Evolutionary conservation across 2,888 invertebrate species (phyloP).

Genomic region (Lasioglossum oenotherae): DNA sequence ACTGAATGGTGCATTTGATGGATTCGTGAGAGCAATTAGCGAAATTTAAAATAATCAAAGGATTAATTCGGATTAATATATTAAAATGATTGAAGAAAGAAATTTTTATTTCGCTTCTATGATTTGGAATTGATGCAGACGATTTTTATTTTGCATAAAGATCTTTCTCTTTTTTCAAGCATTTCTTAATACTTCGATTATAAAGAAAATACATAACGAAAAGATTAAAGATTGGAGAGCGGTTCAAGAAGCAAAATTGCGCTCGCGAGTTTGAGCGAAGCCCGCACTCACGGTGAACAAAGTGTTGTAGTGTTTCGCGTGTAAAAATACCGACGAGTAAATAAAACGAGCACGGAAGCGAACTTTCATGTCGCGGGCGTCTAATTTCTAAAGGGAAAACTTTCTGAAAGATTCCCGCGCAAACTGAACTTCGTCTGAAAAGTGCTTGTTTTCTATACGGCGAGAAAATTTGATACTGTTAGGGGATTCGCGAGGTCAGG

Average conservation of each 20-base stretch:
- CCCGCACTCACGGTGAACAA: background rate
- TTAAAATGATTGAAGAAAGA: background rate
- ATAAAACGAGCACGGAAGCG: background rate
- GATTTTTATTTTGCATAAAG: no score
- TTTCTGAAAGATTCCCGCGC: background rate
- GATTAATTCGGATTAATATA: background rate
- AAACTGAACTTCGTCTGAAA: background rate
- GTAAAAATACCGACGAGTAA: background rate
- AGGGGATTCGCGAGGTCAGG: background rate
- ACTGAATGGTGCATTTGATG: no score
- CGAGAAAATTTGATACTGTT: slow-evolving; percentile 2
- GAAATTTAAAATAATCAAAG: background rate
- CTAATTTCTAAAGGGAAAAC: slow-evolving; percentile 2
- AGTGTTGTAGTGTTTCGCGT: background rate
- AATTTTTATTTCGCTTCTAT: background rate
- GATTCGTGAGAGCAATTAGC: background rate
- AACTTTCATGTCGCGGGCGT: background rate
- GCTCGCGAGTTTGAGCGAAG: background rate
- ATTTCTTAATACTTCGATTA: background rate
- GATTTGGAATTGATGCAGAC: no score
- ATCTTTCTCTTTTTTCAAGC: background rate
- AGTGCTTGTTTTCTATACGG: background rate
- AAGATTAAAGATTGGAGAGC: background rate
- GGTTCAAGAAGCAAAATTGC: background rate
- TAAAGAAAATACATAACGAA: background rate